These are phyloP conservation scores for Onychostoma macrolepis DNA, from an alignment of 2,113 vertebrate genomes.

Conservation along the genomic window DNA sequence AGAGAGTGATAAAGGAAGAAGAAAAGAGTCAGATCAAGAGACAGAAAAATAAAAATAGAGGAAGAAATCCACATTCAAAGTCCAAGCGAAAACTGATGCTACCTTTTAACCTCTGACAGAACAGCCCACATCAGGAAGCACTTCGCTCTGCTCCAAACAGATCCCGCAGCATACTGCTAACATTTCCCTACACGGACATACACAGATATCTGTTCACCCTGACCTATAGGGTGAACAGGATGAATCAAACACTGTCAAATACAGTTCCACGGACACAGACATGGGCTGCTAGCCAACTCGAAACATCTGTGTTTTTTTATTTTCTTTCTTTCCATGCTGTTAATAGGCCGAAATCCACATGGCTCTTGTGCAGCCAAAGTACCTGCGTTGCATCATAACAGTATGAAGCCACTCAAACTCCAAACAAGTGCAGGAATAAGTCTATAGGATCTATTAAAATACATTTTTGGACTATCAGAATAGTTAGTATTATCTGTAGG, in stretches of 20 bases:
- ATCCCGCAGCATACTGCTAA: conserved; percentile 24
- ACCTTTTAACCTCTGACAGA: conserved; percentile 65
- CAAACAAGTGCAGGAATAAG: neutral
- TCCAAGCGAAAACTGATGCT: conserved; percentile 53
- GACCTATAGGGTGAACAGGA: conserved; percentile 45
- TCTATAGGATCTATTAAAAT: neutral
- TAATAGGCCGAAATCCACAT: conserved; percentile 39
- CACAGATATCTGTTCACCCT: conserved; percentile 34
- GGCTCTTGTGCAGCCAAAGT: conserved; percentile 12
- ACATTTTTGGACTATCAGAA: neutral
- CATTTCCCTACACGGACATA: conserved; percentile 47
- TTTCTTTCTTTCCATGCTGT: no score
- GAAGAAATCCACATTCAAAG: conserved; percentile 56
- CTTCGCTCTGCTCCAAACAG: conserved; percentile 25
- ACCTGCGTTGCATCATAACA: conserved; percentile 12
- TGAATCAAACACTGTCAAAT: conserved; percentile 46
- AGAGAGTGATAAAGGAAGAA: conserved; percentile 16
- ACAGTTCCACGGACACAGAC: conserved; percentile 29
- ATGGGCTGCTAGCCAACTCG: conserved; percentile 25
- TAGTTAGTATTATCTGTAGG: neutral
- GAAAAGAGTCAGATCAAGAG: neutral
- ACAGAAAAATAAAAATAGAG: conserved; percentile 28
- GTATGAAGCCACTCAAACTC: conserved; percentile 35
- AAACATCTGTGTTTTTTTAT: conserved; percentile 33
- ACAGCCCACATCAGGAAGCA: conserved; percentile 32